Percentiles rank a stretch among this genome's conserved stretches.
Evolutionary conservation across 2,888 invertebrate species (phyloP).

Genomic region (Ctenicera cuprea): DNA sequence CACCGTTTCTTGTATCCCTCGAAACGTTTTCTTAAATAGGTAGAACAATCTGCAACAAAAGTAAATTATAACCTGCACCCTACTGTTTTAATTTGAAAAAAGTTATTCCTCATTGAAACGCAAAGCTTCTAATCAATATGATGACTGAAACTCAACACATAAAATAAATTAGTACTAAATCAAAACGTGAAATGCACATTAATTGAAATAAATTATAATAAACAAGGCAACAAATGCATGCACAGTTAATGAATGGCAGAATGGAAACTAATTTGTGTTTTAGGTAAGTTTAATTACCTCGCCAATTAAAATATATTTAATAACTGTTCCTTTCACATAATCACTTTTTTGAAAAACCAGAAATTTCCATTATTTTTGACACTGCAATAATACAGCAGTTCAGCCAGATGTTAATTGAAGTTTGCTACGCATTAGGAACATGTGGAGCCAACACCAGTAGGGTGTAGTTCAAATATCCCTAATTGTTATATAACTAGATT

Average conservation of each 20-base stretch:
- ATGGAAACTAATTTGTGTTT: background rate
- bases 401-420: background rate
- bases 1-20: slow-evolving; percentile 57
- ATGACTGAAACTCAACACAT: slow-evolving; percentile 9
- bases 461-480: background rate
- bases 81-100: background rate
- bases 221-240: slow-evolving; percentile 10
- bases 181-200: slow-evolving; percentile 60
- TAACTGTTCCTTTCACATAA: slow-evolving; percentile 19
- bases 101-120: background rate
- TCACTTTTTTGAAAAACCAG: background rate
- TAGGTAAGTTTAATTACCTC: background rate
- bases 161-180: slow-evolving; percentile 37
- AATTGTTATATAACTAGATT: background rate
- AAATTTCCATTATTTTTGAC: slow-evolving; percentile 10
- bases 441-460: background rate
- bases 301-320: background rate
- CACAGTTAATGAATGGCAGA: background rate
- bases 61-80: background rate
- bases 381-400: too few relatives aligned
- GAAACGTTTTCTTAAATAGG: slow-evolving; percentile 39
- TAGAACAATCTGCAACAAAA: slow-evolving; percentile 41
- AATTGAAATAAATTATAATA: slow-evolving; percentile 53
- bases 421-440: background rate
- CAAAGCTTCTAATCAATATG: slow-evolving; percentile 13